Conservation (phyloP, 1,140 invertebrate genomes). For the Anoplolepis gracilipes region DNA sequence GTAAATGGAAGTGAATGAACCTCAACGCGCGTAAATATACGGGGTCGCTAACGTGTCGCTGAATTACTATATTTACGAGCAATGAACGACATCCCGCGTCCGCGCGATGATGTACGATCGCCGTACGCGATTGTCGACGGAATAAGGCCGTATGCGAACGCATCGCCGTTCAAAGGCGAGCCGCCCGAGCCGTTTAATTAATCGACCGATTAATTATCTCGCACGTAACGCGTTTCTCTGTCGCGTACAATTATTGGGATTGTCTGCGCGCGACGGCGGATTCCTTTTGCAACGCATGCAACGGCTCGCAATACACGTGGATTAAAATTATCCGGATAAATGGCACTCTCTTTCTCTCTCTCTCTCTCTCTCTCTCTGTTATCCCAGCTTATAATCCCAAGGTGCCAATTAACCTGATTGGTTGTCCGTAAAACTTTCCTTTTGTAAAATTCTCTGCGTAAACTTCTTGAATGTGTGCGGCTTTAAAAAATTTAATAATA, state of each 20-base stretch:
- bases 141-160: slow-evolving; percentile 6
- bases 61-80: slow-evolving; percentile 69
- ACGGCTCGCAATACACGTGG: background rate
- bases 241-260: slow-evolving; percentile 70
- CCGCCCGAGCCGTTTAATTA: slow-evolving; percentile 67
- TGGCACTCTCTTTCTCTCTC: slow-evolving; percentile 59
- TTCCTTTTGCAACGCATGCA: background rate
- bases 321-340: slow-evolving; percentile 61
- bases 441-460: slow-evolving; percentile 9
- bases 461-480: background rate
- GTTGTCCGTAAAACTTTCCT: background rate
- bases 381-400: slow-evolving; percentile 19
- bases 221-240: slow-evolving; percentile 57
- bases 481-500: background rate
- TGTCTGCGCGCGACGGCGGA: slow-evolving; percentile 58
- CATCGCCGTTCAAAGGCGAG: slow-evolving; percentile 23
- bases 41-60: slow-evolving; percentile 48
- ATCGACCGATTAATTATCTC: slow-evolving; percentile 74
- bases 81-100: slow-evolving; percentile 52
- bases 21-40: slow-evolving; percentile 56
- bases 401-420: slow-evolving; percentile 58
- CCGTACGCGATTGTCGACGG: slow-evolving; percentile 8
- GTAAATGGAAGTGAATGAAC: slow-evolving; percentile 58
- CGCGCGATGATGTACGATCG: slow-evolving; percentile 60
- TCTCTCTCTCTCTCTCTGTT: slow-evolving; percentile 62